A percentile compares a stretch with the other conserved stretches of the same genome.
Evolutionary conservation across 2,797 vertebrate genomes (phyloP).

Genomic region (Channallabes apus): DNA sequence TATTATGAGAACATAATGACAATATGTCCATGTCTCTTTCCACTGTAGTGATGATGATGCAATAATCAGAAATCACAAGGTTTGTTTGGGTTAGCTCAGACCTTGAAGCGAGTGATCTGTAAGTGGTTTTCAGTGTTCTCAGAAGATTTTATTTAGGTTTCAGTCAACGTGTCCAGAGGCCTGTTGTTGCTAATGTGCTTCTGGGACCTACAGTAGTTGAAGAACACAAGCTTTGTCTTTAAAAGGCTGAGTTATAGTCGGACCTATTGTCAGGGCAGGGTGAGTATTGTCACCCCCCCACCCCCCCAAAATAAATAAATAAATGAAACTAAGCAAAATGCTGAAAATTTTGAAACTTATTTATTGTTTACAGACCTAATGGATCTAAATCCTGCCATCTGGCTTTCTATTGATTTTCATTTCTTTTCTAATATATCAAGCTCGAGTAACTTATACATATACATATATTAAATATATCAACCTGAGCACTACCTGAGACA

Average conservation of each 20-base stretch:
- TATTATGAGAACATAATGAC: not conserved
- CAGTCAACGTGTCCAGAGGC: not conserved
- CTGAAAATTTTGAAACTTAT: not conserved
- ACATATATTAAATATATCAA: no score
- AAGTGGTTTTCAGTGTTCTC: not conserved
- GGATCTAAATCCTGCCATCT: not conserved
- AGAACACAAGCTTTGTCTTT: constrained; percentile 2
- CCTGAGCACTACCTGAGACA: not conserved
- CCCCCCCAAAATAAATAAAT: no score
- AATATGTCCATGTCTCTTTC: not conserved
- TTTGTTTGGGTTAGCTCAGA: not conserved
- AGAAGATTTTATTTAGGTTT: not conserved
- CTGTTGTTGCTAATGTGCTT: not conserved
- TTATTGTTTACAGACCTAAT: not conserved
- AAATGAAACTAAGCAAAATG: not conserved
- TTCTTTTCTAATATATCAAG: no score
- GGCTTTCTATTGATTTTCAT: not conserved
- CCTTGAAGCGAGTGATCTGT: not conserved
- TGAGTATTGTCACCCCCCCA: not conserved
- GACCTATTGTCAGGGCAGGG: not conserved
- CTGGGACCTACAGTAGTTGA: not conserved
- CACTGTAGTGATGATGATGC: not conserved
- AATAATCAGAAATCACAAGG: not conserved
- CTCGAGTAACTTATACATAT: no score
- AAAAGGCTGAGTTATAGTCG: not conserved